A percentile compares a stretch with the other conserved stretches of the same genome.
These are phyloP conservation scores for Dicyrtomina minuta DNA, from an alignment of 2,888 invertebrate genomes.

Conservation along the genomic window DNA sequence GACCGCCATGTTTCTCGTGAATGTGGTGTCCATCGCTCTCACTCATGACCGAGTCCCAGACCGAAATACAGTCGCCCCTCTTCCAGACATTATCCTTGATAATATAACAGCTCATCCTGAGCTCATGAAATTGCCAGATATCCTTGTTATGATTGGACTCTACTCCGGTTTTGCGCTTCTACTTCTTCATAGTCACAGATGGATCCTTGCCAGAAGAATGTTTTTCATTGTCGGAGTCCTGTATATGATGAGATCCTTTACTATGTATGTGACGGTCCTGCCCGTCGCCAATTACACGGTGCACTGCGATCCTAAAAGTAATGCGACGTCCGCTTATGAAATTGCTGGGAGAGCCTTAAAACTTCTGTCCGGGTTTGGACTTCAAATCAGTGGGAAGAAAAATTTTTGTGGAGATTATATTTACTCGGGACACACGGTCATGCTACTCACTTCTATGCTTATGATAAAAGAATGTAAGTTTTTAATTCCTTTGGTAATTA, in stretches of 20 bases:
- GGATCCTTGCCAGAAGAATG: slow-evolving; percentile 56
- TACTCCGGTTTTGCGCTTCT: slow-evolving; percentile 55
- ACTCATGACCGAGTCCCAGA: slow-evolving; percentile 59
- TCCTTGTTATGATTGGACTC: slow-evolving; percentile 57
- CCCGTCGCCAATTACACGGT: slow-evolving; percentile 58
- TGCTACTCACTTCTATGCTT: slow-evolving; percentile 56
- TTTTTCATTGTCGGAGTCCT: slow-evolving; percentile 56
- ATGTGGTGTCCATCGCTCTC: slow-evolving; percentile 55
- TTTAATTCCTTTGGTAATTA: no score
- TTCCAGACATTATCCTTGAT: slow-evolving; percentile 59
- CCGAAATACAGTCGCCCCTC: slow-evolving; percentile 55
- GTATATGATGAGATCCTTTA: slow-evolving; percentile 56
- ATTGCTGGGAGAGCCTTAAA: slow-evolving; percentile 55
- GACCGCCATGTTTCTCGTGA: slow-evolving; percentile 42
- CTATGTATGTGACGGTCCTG: slow-evolving; percentile 58
- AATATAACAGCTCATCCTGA: slow-evolving; percentile 56
- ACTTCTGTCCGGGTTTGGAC: slow-evolving; percentile 57
- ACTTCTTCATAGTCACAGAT: slow-evolving; percentile 57
- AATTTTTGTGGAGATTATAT: slow-evolving; percentile 61
- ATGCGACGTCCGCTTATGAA: slow-evolving; percentile 50
- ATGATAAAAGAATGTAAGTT: slow-evolving; percentile 56
- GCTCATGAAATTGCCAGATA: slow-evolving; percentile 58
- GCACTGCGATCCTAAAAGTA: slow-evolving; percentile 57
- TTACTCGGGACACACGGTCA: slow-evolving; percentile 60
- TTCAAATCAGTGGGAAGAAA: slow-evolving; percentile 58